Base-by-base conservation (phyloP, 2,888 invertebrate species). In the Shargacucullia verbasci region DNA sequence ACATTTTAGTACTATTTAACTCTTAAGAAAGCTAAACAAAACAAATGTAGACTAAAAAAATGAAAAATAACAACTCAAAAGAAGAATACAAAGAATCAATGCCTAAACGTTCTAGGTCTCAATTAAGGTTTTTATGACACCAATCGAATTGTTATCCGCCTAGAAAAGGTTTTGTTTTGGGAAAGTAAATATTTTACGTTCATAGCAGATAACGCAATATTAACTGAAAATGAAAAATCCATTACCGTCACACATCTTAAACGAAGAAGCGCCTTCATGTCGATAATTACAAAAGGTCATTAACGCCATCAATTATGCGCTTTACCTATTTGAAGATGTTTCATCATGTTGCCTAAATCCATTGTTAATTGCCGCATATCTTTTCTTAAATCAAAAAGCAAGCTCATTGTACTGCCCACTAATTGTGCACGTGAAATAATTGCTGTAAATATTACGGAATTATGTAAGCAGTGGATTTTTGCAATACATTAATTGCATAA, bases 361-460 rank as follows among this genome's bases (percentile, higher is more conserved):
- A 44, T 53, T 39, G 34, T 38, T 47, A 48, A 49, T 65, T 68
- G 34, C 27, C 8, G 49, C 29, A 47, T 48, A 64, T 52, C 40
- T 45, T 34, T 35, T 27, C 37, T 50, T 52, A 13, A 38, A 69
- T 55, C 27, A 61, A 55, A 55, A 50, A 50, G 46, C 43, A 37
- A 38, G 7, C 14, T 31, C 29, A 15, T 31, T 34, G 25, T 41
- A 20, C 15, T 52, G 14, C 25, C 20, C 2, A 31, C 13, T 70
- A 40, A 63, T 44, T 55, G 38, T 43, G 12, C 15, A 44, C 39
- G 25, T 47, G 33, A 14, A 45, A 56, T 63, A 40, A 50, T 50
- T 47, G 33, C 47, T 33, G 35, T 20, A 35, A 40, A 52, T 27
- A 3, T 46, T 14, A 14, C 11, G 10, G 8, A 12, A 7, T 70